These are phyloP conservation scores for Druon quercuslanigerum DNA, from an alignment of 1,140 invertebrate species.

Conservation along the genomic window DNA sequence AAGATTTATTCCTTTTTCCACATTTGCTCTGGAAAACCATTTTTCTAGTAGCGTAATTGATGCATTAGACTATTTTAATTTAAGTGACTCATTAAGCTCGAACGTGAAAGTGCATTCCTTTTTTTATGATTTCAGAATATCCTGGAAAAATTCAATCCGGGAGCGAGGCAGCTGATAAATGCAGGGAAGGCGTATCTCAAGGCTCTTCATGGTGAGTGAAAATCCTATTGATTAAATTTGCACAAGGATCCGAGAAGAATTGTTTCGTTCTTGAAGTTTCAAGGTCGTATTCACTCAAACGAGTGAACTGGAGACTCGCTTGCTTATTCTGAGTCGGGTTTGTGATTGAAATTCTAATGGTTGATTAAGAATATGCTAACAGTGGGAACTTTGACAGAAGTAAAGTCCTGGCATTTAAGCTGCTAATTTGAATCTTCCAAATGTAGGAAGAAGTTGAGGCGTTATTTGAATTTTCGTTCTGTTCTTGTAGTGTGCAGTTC, in stretches of 20 bases:
- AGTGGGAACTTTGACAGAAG: conserved; percentile 12
- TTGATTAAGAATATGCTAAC: conserved; percentile 9
- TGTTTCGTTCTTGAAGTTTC: neutral
- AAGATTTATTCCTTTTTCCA: conserved; percentile 23
- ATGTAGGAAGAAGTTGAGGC: neutral
- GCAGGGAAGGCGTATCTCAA: conserved; percentile 94
- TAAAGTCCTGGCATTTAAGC: neutral
- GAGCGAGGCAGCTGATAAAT: conserved; percentile 92
- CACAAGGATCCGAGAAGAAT: neutral
- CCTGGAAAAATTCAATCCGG: conserved; percentile 95
- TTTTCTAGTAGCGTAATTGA: conserved; percentile 13
- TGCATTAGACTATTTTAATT: conserved; percentile 20
- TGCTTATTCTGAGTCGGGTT: neutral
- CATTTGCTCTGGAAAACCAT: conserved; percentile 1
- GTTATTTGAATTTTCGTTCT: neutral
- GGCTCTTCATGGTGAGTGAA: conserved; percentile 90
- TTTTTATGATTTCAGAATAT: conserved; percentile 88
- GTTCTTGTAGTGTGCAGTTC: neutral
- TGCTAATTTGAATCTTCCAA: neutral
- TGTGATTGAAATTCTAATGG: conserved; percentile 4
- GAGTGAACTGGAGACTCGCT: neutral
- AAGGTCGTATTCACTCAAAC: neutral
- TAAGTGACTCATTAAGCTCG: conserved; percentile 25
- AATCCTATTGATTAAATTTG: conserved; percentile 47
- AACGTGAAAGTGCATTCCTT: conserved; percentile 17